Percentiles rank a stretch among this genome's conserved stretches.
Conservation (phyloP, 2,888 invertebrate species). For the Epirrhoe tristata region DNA sequence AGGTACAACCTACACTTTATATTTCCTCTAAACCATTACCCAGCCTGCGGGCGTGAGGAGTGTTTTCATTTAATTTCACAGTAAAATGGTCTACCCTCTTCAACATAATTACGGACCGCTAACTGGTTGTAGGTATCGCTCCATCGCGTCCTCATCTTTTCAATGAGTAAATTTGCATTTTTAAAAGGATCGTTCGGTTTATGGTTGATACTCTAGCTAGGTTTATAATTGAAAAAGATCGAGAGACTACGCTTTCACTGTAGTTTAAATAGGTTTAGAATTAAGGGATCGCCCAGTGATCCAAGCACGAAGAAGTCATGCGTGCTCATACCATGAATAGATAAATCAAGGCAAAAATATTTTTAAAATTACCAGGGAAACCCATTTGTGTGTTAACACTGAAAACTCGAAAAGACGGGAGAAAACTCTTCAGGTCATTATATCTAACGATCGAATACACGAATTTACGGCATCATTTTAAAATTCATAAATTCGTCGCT, state of each 20-base stretch:
- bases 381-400: no score
- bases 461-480: not conserved
- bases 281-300: not conserved
- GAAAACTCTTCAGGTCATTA: no score
- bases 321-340: not conserved
- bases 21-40: constrained; percentile 52
- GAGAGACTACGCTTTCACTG: constrained; percentile 43
- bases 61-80: constrained; percentile 81
- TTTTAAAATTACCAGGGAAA: not conserved
- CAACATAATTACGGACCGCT: constrained; percentile 71
- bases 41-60: constrained; percentile 54
- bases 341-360: not conserved
- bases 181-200: constrained; percentile 61
- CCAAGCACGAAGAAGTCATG: not conserved
- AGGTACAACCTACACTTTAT: constrained; percentile 30
- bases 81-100: constrained; percentile 71
- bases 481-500: constrained; percentile 16
- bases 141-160: constrained; percentile 65
- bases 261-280: constrained; percentile 12
- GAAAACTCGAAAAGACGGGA: no score
- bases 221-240: constrained; percentile 59
- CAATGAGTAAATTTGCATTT: constrained; percentile 67
- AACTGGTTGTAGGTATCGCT: constrained; percentile 67
- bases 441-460: not conserved
- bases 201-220: constrained; percentile 49